phyloP scores from a whole-genome alignment of 2,797 vertebrate species.

The Cryptoprocta ferox region DNA sequence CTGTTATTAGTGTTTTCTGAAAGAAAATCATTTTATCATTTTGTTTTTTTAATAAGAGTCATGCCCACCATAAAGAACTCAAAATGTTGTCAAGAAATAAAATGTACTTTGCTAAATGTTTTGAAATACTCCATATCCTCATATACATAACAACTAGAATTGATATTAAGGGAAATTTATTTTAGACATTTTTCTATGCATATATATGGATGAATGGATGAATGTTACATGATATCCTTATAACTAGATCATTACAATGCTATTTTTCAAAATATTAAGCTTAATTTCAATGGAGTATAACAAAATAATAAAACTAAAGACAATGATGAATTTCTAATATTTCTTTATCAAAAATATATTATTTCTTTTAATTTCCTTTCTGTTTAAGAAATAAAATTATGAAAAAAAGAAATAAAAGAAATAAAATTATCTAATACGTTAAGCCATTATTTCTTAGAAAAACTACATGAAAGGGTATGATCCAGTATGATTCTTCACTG shows the following conservation, averaged over 20 bases:
- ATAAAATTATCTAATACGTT: neutral
- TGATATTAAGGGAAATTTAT: neutral
- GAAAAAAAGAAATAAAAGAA: neutral
- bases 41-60: neutral
- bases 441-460: neutral
- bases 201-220: neutral
- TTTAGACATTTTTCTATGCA: neutral
- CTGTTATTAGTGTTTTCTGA: neutral
- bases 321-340: neutral
- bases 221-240: neutral
- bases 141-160: neutral
- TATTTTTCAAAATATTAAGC: neutral
- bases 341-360: neutral
- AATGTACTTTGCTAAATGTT: neutral
- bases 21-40: neutral
- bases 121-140: neutral
- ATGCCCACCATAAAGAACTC: neutral
- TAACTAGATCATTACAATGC: neutral
- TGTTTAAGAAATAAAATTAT: neutral
- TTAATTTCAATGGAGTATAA: neutral
- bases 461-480: neutral
- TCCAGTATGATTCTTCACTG: neutral
- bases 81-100: neutral
- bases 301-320: neutral
- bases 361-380: constrained; percentile 27